A percentile compares a stretch with the other conserved stretches of the same genome.
phyloP scores from a whole-genome alignment of 2,888 invertebrate species.

The Volucella zonaria region DNA sequence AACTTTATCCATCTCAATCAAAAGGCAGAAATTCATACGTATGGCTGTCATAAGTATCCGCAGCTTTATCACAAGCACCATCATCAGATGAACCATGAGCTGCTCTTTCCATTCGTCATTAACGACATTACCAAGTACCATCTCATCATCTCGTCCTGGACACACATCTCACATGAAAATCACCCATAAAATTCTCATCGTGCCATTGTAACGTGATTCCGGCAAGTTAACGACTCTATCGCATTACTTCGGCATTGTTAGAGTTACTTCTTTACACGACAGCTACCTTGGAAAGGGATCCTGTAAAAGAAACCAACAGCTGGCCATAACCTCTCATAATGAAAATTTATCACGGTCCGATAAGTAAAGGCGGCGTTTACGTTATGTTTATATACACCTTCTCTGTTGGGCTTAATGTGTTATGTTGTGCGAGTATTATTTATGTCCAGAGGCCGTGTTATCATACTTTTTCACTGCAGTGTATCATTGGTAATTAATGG shows the following conservation, averaged over 20 bases:
- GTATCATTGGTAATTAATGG: slow-evolving; percentile 47
- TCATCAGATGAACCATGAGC: slow-evolving; percentile 19
- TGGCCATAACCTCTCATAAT: slow-evolving; percentile 31
- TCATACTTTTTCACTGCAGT: slow-evolving; percentile 11
- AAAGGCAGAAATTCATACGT: slow-evolving; percentile 27
- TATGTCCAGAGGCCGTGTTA: slow-evolving; percentile 30
- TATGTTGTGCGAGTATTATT: slow-evolving; percentile 33
- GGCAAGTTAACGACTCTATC: slow-evolving; percentile 52
- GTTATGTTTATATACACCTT: slow-evolving; percentile 17
- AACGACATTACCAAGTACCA: slow-evolving; percentile 47
- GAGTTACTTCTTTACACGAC: not conserved
- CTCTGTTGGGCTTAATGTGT: slow-evolving; percentile 18
- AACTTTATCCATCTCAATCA: slow-evolving; percentile 57
- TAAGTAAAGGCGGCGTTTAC: slow-evolving; percentile 44
- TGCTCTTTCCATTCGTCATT: slow-evolving; percentile 9
- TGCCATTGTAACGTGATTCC: slow-evolving; percentile 42
- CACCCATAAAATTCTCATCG: slow-evolving; percentile 36
- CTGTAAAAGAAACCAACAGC: not conserved
- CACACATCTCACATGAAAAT: slow-evolving; percentile 32
- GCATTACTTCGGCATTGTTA: slow-evolving; percentile 16
- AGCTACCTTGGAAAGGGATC: not conserved
- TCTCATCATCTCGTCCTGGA: slow-evolving; percentile 12
- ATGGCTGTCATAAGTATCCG: not conserved
- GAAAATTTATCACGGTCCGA: slow-evolving; percentile 53
- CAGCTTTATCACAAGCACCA: slow-evolving; percentile 23